Percentiles rank a stretch among this genome's conserved stretches.
These are phyloP conservation scores for Hyposoter didymator DNA, from an alignment of 2,888 invertebrate genomes.

Conservation along the genomic window DNA sequence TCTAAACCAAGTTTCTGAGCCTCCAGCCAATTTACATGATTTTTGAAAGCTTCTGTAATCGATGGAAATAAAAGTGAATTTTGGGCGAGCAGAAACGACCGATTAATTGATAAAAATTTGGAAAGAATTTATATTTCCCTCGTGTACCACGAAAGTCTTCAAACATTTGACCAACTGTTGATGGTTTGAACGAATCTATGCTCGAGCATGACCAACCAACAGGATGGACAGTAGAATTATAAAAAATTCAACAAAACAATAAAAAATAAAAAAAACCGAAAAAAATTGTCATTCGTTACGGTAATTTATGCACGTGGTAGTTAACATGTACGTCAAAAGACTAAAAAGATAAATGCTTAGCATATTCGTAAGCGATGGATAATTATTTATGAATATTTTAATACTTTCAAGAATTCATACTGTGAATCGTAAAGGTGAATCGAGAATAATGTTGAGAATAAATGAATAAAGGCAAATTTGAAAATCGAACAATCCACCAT, in stretches of 20 bases:
- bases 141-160: not conserved
- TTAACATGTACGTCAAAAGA: slow-evolving; percentile 81
- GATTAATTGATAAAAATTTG: not conserved
- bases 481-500: slow-evolving; percentile 41
- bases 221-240: slow-evolving; percentile 18
- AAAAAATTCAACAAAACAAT: slow-evolving; percentile 10
- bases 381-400: slow-evolving; percentile 83
- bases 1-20: slow-evolving; percentile 28
- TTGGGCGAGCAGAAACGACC: not conserved
- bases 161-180: not conserved
- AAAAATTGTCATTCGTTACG: slow-evolving; percentile 69
- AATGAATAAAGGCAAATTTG: slow-evolving; percentile 58
- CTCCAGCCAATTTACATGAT: not conserved
- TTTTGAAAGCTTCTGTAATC: not conserved
- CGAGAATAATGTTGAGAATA: slow-evolving; percentile 67
- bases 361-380: slow-evolving; percentile 79
- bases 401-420: slow-evolving; percentile 78
- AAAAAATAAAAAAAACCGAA: slow-evolving; percentile 17
- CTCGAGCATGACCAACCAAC: not conserved
- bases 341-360: slow-evolving; percentile 80
- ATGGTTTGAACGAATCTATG: not conserved
- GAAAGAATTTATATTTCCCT: not conserved
- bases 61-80: not conserved
- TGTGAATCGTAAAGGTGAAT: slow-evolving; percentile 75
- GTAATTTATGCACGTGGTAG: slow-evolving; percentile 77